A percentile compares a stretch with the other conserved stretches of the same genome.
phyloP scores from a whole-genome alignment of 2,797 vertebrate genomes.

The Chiroxiphia lanceolata region DNA sequence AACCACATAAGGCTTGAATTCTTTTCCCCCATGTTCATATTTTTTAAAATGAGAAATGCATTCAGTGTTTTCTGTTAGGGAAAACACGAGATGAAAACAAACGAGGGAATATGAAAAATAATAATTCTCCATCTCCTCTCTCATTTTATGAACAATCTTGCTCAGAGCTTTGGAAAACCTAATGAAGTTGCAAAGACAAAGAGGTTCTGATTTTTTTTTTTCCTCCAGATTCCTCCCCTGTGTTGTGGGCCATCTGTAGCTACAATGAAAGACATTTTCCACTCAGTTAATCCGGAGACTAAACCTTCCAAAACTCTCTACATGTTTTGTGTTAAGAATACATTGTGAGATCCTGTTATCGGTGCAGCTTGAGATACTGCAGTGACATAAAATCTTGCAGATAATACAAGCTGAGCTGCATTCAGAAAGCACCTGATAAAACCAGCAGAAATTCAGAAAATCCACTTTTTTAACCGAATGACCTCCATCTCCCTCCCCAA shows the following conservation, averaged over 20 bases:
- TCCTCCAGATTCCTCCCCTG: conserved; percentile 16
- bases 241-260: conserved; percentile 51
- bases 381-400: conserved; percentile 56
- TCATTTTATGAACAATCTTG: neutral
- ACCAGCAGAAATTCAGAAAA: conserved; percentile 37
- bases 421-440: conserved; percentile 63
- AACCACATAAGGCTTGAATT: neutral
- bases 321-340: conserved; percentile 61
- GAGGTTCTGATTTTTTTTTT: neutral
- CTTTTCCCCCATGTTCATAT: neutral
- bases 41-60: neutral
- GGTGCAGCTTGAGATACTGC: conserved; percentile 63
- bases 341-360: conserved; percentile 48
- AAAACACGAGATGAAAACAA: neutral
- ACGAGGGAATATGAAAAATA: neutral
- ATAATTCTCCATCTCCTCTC: neutral
- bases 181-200: conserved; percentile 46
- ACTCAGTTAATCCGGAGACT: conserved; percentile 61
- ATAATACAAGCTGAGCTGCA: conserved; percentile 39
- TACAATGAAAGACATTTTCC: conserved; percentile 58
- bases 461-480: neutral
- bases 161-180: conserved; percentile 5
- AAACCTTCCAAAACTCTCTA: conserved; percentile 54
- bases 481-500: neutral
- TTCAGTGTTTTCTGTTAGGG: neutral